These are phyloP conservation scores for Silvanus unidentatus DNA, from an alignment of 2,888 invertebrate species.

Conservation along the genomic window DNA sequence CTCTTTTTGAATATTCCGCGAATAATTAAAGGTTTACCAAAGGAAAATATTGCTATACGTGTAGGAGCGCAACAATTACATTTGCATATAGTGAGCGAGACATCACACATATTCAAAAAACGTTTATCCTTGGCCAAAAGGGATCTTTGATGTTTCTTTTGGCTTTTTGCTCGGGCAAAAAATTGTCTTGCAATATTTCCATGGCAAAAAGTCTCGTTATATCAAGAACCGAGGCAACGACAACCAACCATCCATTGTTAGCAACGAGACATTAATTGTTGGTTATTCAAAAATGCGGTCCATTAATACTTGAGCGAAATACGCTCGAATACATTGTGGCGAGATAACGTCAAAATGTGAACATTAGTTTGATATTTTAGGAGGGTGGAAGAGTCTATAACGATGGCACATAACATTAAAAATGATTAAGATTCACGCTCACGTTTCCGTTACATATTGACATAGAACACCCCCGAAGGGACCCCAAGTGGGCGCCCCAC, in stretches of 20 bases:
- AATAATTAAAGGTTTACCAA: constrained; percentile 15
- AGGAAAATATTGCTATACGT: constrained; percentile 4
- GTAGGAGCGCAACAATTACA: constrained; percentile 18
- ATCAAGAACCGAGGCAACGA: no score
- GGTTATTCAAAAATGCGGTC: background rate
- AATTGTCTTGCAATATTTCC: no score
- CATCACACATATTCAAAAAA: no score
- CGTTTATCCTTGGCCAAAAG: constrained; percentile 15
- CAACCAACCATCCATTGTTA: no score
- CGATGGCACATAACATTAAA: constrained; percentile 15
- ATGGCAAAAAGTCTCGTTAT: no score
- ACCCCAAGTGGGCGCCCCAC: constrained; percentile 6
- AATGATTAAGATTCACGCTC: constrained; percentile 27
- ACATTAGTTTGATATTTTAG: constrained; percentile 4
- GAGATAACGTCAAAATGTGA: constrained; percentile 3
- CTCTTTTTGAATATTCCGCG: constrained; percentile 14
- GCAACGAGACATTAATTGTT: no score
- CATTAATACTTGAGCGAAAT: constrained; percentile 12
- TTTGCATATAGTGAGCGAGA: constrained; percentile 14
- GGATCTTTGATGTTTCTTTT: no score
- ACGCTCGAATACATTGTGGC: constrained; percentile 13
- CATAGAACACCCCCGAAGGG: constrained; percentile 23
- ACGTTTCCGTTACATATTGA: constrained; percentile 28
- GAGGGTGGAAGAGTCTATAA: background rate
- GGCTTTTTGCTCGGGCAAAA: no score